phyloP scores from a whole-genome alignment of 2,113 vertebrate genomes.

The Bettongia penicillata region DNA sequence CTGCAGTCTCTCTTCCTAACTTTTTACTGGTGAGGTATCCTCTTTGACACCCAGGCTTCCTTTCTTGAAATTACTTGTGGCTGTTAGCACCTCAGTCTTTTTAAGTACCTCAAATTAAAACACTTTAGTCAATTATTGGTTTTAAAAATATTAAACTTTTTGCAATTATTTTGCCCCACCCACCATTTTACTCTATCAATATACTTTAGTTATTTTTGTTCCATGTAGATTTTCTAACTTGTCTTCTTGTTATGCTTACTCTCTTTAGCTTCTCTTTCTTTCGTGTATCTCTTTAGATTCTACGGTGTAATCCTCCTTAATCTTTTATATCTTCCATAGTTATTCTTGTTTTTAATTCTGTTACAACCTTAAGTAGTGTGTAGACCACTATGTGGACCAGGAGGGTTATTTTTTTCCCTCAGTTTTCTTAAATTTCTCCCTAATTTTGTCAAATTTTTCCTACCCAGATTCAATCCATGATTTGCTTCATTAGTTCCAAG shows the following conservation, averaged over 20 bases:
- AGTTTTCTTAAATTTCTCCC: too few relatives aligned
- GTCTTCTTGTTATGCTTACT: not conserved
- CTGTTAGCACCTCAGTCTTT: not conserved
- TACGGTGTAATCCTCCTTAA: not conserved
- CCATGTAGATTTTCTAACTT: not conserved
- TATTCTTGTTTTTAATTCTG: not conserved
- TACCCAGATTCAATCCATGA: too few relatives aligned
- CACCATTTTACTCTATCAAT: not conserved
- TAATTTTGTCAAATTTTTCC: too few relatives aligned
- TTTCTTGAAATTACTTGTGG: not conserved
- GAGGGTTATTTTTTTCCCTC: too few relatives aligned
- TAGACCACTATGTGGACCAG: too few relatives aligned
- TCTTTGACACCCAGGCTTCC: too few relatives aligned
- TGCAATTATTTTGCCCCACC: too few relatives aligned
- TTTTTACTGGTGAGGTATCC: too few relatives aligned
- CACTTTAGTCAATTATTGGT: not conserved
- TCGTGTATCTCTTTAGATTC: not conserved
- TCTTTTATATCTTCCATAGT: not conserved
- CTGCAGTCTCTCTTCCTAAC: too few relatives aligned
- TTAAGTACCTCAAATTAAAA: not conserved
- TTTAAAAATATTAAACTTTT: not conserved
- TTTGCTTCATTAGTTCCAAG: not conserved
- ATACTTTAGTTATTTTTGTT: not conserved
- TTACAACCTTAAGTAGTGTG: not conserved
- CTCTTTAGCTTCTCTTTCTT: not conserved